Conservation (phyloP, 1,140 invertebrate species). For the Oryctes rhinoceros region DNA sequence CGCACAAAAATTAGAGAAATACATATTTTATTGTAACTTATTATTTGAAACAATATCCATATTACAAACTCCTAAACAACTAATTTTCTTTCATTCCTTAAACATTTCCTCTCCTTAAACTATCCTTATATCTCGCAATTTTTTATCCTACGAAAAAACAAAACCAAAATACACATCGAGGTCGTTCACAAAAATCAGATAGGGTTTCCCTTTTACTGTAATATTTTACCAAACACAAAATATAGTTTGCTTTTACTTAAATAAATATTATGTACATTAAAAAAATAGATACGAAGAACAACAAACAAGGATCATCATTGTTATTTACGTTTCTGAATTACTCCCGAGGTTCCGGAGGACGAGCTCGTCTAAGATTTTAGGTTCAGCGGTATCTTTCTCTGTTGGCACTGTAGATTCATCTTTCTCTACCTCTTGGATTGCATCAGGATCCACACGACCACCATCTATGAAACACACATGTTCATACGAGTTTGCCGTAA, state of each 20-base stretch:
- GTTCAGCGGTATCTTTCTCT: background rate
- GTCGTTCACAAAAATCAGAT: background rate
- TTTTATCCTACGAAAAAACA: background rate
- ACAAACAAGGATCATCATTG: background rate
- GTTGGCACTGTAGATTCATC: background rate
- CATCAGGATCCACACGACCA: background rate
- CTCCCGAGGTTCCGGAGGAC: background rate
- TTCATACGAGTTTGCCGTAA: background rate
- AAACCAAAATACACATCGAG: background rate
- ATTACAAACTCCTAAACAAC: background rate
- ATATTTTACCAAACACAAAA: background rate
- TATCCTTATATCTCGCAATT: background rate
- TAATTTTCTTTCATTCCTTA: background rate
- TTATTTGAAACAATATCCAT: background rate
- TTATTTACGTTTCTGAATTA: background rate
- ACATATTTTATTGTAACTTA: slow-evolving; percentile 12
- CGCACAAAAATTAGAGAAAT: background rate
- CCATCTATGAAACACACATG: background rate
- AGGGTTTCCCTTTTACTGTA: background rate
- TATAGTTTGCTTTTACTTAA: background rate
- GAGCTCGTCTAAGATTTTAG: background rate
- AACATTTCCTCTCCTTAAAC: background rate
- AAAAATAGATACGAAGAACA: background rate
- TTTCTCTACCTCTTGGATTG: background rate
- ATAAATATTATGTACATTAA: slow-evolving; percentile 5